Evolutionary conservation across 2,888 invertebrate genomes (phyloP).

Genomic region (Xestoiulus laeticollis): DNA sequence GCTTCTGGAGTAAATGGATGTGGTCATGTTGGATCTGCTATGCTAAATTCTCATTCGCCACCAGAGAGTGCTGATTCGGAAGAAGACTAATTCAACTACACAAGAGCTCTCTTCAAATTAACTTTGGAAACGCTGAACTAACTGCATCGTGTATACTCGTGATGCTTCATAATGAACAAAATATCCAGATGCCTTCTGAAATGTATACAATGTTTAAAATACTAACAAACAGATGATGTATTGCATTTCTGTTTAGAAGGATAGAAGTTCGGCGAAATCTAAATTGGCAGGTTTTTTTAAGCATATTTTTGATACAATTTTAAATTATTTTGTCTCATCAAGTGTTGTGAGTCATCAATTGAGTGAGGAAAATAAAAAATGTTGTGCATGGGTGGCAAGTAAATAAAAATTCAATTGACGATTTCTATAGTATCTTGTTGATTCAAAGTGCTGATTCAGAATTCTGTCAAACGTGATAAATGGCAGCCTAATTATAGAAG

Average conservation of each 20-base stretch:
- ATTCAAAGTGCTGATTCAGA: background rate
- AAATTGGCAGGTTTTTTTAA: background rate
- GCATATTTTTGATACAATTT: background rate
- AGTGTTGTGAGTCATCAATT: background rate
- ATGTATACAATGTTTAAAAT: too few relatives aligned
- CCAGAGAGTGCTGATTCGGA: background rate
- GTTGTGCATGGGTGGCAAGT: background rate
- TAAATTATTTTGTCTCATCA: background rate
- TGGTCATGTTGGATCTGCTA: too few relatives aligned
- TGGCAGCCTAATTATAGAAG: background rate
- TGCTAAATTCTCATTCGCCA: too few relatives aligned
- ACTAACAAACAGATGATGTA: background rate
- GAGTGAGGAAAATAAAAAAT: background rate
- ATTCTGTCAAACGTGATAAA: background rate
- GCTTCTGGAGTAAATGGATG: too few relatives aligned
- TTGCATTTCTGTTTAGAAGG: background rate
- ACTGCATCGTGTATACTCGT: background rate
- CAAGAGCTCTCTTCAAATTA: background rate
- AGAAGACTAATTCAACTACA: background rate
- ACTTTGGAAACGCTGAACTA: background rate
- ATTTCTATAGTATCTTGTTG: background rate
- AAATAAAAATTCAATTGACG: background rate
- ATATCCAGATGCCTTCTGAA: background rate
- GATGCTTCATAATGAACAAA: background rate
- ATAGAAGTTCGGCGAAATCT: background rate